Percentiles rank a stretch among this genome's conserved stretches.
phyloP scores from a whole-genome alignment of 2,113 vertebrate genomes.

The Myotis brandtii region DNA sequence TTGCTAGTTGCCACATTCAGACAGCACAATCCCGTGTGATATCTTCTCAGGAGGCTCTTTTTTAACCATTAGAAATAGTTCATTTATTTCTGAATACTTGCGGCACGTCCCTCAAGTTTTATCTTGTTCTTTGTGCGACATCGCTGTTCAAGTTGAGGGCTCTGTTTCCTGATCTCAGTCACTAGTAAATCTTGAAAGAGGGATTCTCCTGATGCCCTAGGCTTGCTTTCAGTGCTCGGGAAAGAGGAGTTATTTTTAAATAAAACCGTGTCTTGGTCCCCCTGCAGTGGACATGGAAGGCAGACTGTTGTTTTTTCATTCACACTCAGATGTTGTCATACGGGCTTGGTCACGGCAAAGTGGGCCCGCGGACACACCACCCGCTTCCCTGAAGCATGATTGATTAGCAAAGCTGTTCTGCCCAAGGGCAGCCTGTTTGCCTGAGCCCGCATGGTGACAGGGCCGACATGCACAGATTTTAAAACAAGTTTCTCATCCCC shows the following conservation, averaged over 20 bases:
- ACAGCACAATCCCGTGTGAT: neutral
- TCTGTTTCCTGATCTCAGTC: neutral
- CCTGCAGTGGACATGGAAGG: neutral
- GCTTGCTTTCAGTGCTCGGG: slow-evolving; percentile 22
- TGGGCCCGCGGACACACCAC: neutral
- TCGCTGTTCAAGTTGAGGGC: neutral
- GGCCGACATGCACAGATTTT: slow-evolving; percentile 67
- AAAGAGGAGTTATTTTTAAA: slow-evolving; percentile 58
- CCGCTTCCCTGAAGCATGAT: slow-evolving; percentile 62
- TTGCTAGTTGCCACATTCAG: neutral
- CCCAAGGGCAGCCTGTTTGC: slow-evolving; percentile 55
- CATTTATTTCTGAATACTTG: neutral
- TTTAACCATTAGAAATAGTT: neutral
- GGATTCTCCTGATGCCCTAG: neutral
- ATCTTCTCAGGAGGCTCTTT: neutral
- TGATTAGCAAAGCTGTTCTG: slow-evolving; percentile 65
- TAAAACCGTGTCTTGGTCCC: slow-evolving; percentile 57
- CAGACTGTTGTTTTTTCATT: slow-evolving; percentile 52
- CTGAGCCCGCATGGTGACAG: slow-evolving; percentile 58
- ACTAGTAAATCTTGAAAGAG: neutral
- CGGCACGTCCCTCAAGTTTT: neutral
- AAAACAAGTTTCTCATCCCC: slow-evolving; percentile 50
- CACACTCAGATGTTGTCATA: slow-evolving; percentile 47
- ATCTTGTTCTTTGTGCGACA: neutral
- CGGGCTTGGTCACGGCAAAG: slow-evolving; percentile 26